Evolutionary conservation across 2,888 invertebrate species (phyloP).

Genomic region (Metallyticus violacea): DNA sequence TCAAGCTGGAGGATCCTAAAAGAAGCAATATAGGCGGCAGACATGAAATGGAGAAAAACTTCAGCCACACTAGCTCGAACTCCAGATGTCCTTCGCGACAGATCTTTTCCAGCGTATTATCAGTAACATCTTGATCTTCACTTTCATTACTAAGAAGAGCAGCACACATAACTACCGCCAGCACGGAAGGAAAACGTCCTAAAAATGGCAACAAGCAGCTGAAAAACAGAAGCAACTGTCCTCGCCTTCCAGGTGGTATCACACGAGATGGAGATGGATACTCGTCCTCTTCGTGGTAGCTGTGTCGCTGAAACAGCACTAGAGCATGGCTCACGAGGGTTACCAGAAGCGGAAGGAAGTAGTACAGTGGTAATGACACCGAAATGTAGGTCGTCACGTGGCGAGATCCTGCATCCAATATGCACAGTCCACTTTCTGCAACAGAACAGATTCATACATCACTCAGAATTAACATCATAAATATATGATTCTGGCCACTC

Average conservation of each 20-base stretch:
- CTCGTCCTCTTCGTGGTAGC: constrained; percentile 8
- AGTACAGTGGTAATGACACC: not conserved
- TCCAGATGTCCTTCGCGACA: not conserved
- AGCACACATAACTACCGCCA: not conserved
- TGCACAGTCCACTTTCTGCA: constrained; percentile 6
- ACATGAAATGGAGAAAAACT: not conserved
- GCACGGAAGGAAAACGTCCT: not conserved
- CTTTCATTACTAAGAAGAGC: not conserved
- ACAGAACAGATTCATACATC: no score
- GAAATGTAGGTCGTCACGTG: not conserved
- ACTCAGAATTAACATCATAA: no score
- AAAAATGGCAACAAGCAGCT: not conserved
- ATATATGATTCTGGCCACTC: no score
- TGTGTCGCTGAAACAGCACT: not conserved
- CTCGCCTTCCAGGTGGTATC: not conserved
- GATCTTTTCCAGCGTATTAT: not conserved
- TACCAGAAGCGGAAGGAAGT: not conserved
- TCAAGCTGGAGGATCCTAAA: not conserved
- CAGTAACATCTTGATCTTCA: not conserved
- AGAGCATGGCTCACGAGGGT: not conserved
- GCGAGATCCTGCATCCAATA: not conserved
- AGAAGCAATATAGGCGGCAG: not conserved
- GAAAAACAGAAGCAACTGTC: not conserved
- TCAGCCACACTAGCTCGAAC: not conserved
- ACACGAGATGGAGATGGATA: not conserved